phyloP scores from a whole-genome alignment of 2,888 invertebrate species.

The Cremastinae sp. region DNA sequence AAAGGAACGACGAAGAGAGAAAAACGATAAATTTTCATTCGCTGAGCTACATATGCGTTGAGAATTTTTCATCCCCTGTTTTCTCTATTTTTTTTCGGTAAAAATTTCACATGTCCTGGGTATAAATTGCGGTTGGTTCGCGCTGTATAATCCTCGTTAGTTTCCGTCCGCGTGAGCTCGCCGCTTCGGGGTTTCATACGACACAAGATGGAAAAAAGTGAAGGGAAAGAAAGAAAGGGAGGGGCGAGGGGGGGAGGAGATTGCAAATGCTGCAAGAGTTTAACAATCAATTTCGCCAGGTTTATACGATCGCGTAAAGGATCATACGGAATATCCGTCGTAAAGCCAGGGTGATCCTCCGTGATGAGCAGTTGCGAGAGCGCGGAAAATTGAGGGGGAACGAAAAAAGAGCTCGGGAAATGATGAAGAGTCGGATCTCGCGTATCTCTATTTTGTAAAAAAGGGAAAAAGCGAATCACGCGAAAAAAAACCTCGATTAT shows the following conservation, averaged over 20 bases:
- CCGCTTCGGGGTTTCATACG: conserved; percentile 3
- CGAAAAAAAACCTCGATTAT: background rate
- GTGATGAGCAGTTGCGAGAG: conserved; percentile 15
- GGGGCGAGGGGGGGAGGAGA: conserved; percentile 24
- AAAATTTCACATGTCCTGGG: conserved; percentile 29
- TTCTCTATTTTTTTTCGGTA: conserved; percentile 22
- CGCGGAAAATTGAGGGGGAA: conserved; percentile 18
- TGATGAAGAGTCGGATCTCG: background rate
- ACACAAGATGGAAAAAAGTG: background rate
- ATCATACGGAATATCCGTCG: conserved; percentile 66
- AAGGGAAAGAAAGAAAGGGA: background rate
- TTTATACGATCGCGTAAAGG: conserved; percentile 62
- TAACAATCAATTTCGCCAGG: conserved; percentile 58
- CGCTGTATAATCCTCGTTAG: conserved; percentile 51
- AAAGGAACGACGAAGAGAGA: background rate
- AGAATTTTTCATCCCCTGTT: background rate
- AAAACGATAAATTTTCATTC: conserved; percentile 41
- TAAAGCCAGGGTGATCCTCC: conserved; percentile 61
- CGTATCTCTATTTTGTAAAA: background rate
- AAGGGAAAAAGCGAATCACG: too few relatives aligned
- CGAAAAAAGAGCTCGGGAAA: conserved; percentile 17
- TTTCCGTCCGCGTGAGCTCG: conserved; percentile 34
- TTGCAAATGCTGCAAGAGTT: conserved; percentile 54
- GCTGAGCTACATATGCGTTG: background rate
- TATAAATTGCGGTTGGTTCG: conserved; percentile 40